Evolutionary conservation across 2,113 vertebrate genomes (phyloP), one percentile per base, ranked within the genome.

Genomic region (Polypterus senegalus): DNA sequence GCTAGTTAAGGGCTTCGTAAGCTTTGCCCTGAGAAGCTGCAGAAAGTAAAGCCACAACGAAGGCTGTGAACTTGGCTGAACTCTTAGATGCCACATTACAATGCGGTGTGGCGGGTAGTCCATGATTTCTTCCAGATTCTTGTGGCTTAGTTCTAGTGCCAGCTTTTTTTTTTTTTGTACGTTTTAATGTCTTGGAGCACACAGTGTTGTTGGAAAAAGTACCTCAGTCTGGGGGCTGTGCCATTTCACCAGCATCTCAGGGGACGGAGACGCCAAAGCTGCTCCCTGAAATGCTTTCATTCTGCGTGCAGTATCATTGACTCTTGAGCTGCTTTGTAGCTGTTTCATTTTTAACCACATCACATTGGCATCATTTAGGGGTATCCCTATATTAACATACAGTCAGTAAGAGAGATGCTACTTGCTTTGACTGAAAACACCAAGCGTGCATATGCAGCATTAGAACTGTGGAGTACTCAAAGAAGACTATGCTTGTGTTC

Each of bases 381-480:
- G 9, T 51, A 9, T 7, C 49, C 4, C 45, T 43, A 47, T 55
- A 59, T 58, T 55, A 60, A 55, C 45, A 65, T 65, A 54, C 43
- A 7, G 54, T n/a, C 9, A 45, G 48, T n/a, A 47, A 62, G 49
- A 63, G 58, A 49, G 8, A 11, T 46, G 49, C 6, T 10, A 55
- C 58, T 46, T 6, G 27, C 27, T 27, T 27, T 27, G 9, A 57
- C 10, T 9, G 7, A 45, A 61, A 45, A 9, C n/a, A 5, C 4
- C n/a, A 46, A 45, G 53, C 9, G 11, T 45, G 49, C 5, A 44
- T 5, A 49, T 1, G 5, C 27, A 51, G 6, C 11, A 4, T 3
- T 27, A 10, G 9, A 48, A 46, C 3, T 8, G 27, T 27, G 57
- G 4, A 9, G 6, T 6, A 47, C 3, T 27, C 9, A 10, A 49